Conservation (phyloP, 1,140 invertebrate genomes). For the Eriosoma lanigerum region DNA sequence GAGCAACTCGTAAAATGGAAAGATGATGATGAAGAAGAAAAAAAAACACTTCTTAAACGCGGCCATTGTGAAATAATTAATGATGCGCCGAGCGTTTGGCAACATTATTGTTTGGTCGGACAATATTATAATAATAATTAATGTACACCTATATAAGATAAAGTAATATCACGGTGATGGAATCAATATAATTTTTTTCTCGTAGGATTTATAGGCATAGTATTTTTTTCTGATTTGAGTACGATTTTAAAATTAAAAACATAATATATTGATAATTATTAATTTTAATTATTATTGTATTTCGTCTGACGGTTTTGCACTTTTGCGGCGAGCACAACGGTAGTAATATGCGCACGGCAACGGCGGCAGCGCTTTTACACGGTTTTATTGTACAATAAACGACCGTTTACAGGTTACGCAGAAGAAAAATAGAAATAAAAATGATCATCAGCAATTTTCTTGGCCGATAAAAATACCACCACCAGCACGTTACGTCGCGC, state of each 20-base stretch:
- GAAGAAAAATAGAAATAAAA: not conserved
- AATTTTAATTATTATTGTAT: too few relatives aligned
- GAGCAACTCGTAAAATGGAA: not conserved
- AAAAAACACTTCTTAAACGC: slow-evolving; percentile 11
- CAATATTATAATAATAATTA: slow-evolving; percentile 23
- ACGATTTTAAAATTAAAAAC: too few relatives aligned
- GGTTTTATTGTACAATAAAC: not conserved
- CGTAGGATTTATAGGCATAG: not conserved
- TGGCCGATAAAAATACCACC: too few relatives aligned
- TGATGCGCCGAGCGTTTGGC: slow-evolving; percentile 22
- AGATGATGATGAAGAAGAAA: not conserved
- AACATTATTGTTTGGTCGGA: slow-evolving; percentile 17
- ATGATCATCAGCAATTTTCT: not conserved
- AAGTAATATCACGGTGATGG: not conserved
- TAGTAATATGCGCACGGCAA: not conserved
- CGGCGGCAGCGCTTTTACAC: not conserved
- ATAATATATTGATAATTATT: too few relatives aligned
- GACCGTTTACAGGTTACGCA: not conserved
- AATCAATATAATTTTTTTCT: not conserved
- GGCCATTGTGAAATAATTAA: slow-evolving; percentile 40
- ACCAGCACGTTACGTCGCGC: too few relatives aligned
- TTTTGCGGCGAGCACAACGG: not conserved
- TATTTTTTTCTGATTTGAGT: too few relatives aligned
- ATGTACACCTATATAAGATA: not conserved
- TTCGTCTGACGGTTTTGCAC: too few relatives aligned